These are phyloP conservation scores for Dipus sagitta DNA, from an alignment of 2,797 vertebrate species.

Conservation along the genomic window DNA sequence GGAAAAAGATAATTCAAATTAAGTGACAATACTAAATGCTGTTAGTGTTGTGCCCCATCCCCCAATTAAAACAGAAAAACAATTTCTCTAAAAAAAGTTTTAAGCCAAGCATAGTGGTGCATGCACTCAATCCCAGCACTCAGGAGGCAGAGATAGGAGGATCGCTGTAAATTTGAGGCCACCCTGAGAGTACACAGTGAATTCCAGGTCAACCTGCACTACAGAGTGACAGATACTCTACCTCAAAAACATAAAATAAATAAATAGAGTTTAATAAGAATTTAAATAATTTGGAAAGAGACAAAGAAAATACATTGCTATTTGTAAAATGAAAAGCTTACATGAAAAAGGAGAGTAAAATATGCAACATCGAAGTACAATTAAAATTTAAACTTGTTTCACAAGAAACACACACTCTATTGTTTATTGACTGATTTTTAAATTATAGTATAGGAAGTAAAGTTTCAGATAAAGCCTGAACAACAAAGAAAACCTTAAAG, in stretches of 20 bases:
- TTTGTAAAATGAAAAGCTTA: conserved; percentile 17
- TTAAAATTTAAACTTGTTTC: background rate
- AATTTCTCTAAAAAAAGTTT: background rate
- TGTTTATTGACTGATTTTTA: conserved; percentile 59
- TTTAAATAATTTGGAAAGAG: conserved; percentile 18
- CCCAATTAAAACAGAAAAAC: conserved; percentile 57
- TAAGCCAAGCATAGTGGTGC: too few species aligned
- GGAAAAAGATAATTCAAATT: conserved; percentile 46
- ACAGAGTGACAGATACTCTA: too few species aligned
- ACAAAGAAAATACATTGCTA: conserved; percentile 33
- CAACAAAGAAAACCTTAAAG: conserved; percentile 49
- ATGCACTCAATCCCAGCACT: too few species aligned
- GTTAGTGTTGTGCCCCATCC: background rate
- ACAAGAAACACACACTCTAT: background rate
- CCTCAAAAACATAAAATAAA: background rate
- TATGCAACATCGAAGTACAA: conserved; percentile 34
- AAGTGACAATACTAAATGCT: conserved; percentile 5
- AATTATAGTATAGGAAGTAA: conserved; percentile 21
- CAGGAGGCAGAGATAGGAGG: too few species aligned
- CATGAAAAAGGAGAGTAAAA: conserved; percentile 37
- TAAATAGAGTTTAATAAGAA: conserved; percentile 29
- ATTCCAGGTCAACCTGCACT: too few species aligned
- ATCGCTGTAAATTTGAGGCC: too few species aligned
- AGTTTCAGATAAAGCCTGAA: conserved; percentile 49
- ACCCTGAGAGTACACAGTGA: too few species aligned